Conservation (phyloP, 2,797 vertebrate genomes). For the Phrynocephalus forsythii region DNA sequence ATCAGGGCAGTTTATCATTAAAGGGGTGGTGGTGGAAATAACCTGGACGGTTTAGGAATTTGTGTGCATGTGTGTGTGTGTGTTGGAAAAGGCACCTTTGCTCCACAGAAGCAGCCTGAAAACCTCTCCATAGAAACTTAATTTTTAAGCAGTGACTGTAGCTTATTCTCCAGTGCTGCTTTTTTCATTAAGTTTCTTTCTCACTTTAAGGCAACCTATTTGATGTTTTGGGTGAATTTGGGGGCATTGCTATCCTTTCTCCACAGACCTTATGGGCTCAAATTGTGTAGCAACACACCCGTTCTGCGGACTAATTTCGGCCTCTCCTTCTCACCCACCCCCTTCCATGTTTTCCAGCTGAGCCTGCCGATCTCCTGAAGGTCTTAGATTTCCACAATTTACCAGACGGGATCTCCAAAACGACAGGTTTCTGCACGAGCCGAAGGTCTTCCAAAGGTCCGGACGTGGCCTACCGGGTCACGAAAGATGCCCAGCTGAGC, state of each 20-base stretch:
- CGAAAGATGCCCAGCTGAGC: slow-evolving; percentile 94
- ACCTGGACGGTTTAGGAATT: no score
- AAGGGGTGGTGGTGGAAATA: no score
- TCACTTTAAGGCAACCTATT: background rate
- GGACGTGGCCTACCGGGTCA: slow-evolving; percentile 93
- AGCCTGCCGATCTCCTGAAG: slow-evolving; percentile 95
- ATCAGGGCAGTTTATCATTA: no score
- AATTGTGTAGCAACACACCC: accelerated
- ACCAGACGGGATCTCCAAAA: slow-evolving; percentile 93
- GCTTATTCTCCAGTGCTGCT: no score
- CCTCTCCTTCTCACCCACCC: slow-evolving; percentile 1
- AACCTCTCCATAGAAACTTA: no score
- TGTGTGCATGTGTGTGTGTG: no score
- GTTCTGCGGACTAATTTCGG: slow-evolving; percentile 32
- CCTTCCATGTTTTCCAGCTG: slow-evolving; percentile 77
- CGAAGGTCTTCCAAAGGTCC: slow-evolving; percentile 89
- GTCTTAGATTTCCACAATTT: slow-evolving; percentile 97
- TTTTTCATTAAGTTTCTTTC: background rate
- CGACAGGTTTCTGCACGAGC: slow-evolving; percentile 91
- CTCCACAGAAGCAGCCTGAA: no score
- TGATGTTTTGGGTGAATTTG: background rate
- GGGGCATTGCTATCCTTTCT: background rate
- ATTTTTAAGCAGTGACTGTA: no score
- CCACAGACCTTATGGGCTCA: accelerated
- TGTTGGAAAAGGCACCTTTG: no score